These are phyloP conservation scores for Embiotoca jacksoni DNA, from an alignment of 2,113 vertebrate species.

Conservation along the genomic window DNA sequence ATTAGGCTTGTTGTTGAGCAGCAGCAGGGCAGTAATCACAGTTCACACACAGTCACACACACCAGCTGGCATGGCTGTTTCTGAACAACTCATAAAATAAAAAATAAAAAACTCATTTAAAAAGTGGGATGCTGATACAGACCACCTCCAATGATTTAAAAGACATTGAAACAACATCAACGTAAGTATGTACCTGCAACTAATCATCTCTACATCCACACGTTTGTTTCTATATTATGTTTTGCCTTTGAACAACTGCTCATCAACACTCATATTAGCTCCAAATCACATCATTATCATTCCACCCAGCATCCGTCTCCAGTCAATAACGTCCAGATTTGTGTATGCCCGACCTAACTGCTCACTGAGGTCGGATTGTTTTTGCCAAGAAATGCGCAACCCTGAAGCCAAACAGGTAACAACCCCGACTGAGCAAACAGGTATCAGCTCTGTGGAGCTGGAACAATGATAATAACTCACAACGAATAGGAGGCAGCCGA, in stretches of 20 bases:
- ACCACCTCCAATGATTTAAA: constrained; percentile 22
- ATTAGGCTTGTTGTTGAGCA: constrained; percentile 47
- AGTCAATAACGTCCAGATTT: constrained; percentile 57
- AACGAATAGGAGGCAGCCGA: constrained; percentile 40
- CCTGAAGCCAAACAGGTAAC: constrained; percentile 57
- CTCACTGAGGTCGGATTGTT: constrained; percentile 53
- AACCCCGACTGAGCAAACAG: constrained; percentile 52
- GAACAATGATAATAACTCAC: constrained; percentile 54
- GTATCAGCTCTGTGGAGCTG: constrained; percentile 56
- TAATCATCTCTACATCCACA: constrained; percentile 2
- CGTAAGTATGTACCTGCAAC: constrained; percentile 12
- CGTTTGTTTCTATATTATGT: neutral
- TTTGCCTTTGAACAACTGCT: constrained; percentile 25
- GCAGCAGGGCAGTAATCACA: constrained; percentile 51
- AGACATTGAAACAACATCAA: constrained; percentile 13
- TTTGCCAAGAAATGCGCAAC: constrained; percentile 59
- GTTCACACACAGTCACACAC: constrained; percentile 32
- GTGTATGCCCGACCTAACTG: constrained; percentile 62
- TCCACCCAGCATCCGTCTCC: constrained; percentile 36
- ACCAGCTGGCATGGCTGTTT: constrained; percentile 52
- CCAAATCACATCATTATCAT: constrained; percentile 61
- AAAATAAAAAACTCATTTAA: constrained; percentile 10
- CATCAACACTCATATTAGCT: constrained; percentile 40
- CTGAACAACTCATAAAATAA: constrained; percentile 25
- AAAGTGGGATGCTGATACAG: neutral